Base-by-base conservation (phyloP, 1,140 invertebrate species). In the Drosophila biarmipes region DNA sequence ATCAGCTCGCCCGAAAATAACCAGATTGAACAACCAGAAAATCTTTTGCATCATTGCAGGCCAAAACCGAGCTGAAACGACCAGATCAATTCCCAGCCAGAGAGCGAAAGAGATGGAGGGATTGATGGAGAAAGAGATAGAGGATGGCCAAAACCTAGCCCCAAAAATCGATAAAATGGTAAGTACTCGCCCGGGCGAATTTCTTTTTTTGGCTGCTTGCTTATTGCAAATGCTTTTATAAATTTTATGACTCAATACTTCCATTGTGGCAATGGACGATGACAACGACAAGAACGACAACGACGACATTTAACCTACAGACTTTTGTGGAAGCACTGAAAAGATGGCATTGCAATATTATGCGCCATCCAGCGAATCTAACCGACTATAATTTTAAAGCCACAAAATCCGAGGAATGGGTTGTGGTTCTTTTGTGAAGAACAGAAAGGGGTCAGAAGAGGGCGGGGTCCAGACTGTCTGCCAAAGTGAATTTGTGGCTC, bases 121-220 rank as follows among this genome's bases (percentile, higher is more conserved):
- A 49, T 31, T 51, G 58, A 63, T 66, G 27, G 24, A 17, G 43
- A 42, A 37, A 37, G 48, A 54, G 49, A 56, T 40, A 27, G 40
- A 38, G 51, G 35, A 10, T 55, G 75, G 46, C 45, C 46, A 61
- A 45, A 73, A 67, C 63, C 37, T 43, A 73, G 57, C 55, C 55
- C 62, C 59, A 46, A 87, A 87, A 87, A 87, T 87, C 84, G 75
- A 87, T 87, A 87, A 87, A 82, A 87, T 82, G 84, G 82, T 87
- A 73, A 87, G 82, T 89, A 89, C 84, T 78, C 58, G 61, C 46
- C 52, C 63, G 53, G 82, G 19, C 58, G 63, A 58, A 77, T 37
- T 31, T 55, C n/a, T 52, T 58, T 45, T 57, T 49, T 71, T 59
- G 75, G 52, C 66, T 81, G 76, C 59, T 62, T 80, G 78, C 68